Conservation (phyloP, 1,140 invertebrate genomes). For the Meloidogyne hapla region DNA sequence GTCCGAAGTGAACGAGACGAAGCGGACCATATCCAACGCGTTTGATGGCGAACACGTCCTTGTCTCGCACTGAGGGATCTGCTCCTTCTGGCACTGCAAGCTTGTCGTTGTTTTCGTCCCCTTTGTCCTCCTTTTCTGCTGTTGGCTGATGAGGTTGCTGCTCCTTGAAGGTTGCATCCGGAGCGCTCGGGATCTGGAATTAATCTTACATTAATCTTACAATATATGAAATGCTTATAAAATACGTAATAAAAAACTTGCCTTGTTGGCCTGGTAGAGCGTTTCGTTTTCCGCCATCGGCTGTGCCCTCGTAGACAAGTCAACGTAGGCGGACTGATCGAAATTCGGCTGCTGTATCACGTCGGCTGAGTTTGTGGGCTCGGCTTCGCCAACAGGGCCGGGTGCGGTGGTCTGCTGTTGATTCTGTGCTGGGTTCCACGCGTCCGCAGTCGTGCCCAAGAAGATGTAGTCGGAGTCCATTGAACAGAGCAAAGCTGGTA, state of each 20-base stretch:
- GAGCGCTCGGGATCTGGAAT: background rate
- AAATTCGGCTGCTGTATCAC: background rate
- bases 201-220: background rate
- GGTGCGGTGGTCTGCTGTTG: background rate
- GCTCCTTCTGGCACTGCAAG: background rate
- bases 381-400: background rate
- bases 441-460: background rate
- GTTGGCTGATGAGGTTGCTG: background rate
- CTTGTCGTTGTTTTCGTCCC: background rate
- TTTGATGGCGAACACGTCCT: background rate
- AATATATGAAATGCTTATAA: too few relatives aligned
- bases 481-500: background rate
- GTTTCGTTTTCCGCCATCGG: background rate
- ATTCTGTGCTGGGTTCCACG: background rate
- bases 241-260: too few relatives aligned
- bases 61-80: background rate
- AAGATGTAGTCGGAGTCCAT: background rate
- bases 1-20: background rate
- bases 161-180: background rate
- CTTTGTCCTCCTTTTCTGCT: background rate
- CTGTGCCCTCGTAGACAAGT: background rate
- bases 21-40: background rate
- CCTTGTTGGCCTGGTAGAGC: background rate
- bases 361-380: background rate
- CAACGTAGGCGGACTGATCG: background rate